phyloP scores from a whole-genome alignment of 2,797 vertebrate genomes.

The Psittacula derbiana region DNA sequence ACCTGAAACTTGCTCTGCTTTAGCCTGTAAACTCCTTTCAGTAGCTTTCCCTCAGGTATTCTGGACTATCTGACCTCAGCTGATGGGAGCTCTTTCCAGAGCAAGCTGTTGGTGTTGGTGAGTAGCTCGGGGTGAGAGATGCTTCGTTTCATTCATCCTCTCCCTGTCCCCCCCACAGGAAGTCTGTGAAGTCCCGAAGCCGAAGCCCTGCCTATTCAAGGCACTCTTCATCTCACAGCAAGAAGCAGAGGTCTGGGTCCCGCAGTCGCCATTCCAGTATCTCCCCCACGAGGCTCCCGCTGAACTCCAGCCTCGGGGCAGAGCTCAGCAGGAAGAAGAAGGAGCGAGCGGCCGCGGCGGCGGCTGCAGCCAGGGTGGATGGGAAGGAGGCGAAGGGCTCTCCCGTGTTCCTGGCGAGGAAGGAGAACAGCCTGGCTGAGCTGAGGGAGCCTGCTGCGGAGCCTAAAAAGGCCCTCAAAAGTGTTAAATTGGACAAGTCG shows the following conservation, averaged over 20 bases:
- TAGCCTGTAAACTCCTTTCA: not conserved
- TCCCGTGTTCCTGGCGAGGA: constrained; percentile 72
- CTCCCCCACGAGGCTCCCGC: constrained; percentile 87
- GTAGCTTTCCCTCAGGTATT: not conserved
- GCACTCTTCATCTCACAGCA: constrained; percentile 89
- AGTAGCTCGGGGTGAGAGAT: not conserved
- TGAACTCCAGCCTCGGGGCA: constrained; percentile 94
- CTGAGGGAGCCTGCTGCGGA: constrained; percentile 68
- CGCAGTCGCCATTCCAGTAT: constrained; percentile 90
- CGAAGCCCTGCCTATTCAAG: constrained; percentile 88
- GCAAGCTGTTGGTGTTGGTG: not conserved
- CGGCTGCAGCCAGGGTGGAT: constrained; percentile 83
- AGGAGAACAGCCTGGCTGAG: constrained; percentile 77
- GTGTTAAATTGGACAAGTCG: constrained; percentile 73
- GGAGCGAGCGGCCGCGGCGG: constrained; percentile 89
- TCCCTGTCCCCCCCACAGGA: constrained; percentile 71
- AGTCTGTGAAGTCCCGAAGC: constrained; percentile 91
- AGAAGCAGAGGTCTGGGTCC: constrained; percentile 88
- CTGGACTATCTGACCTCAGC: not conserved
- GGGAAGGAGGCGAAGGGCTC: constrained; percentile 79
- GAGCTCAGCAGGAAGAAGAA: constrained; percentile 95
- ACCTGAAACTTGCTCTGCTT: not conserved
- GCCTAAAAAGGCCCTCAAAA: constrained; percentile 75
- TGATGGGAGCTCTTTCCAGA: rapidly evolving
- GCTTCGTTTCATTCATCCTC: not conserved